Evolutionary conservation across 2,797 vertebrate genomes (phyloP), one percentile per base, ranked within the genome.

Genomic region (Coreius guichenoti): DNA sequence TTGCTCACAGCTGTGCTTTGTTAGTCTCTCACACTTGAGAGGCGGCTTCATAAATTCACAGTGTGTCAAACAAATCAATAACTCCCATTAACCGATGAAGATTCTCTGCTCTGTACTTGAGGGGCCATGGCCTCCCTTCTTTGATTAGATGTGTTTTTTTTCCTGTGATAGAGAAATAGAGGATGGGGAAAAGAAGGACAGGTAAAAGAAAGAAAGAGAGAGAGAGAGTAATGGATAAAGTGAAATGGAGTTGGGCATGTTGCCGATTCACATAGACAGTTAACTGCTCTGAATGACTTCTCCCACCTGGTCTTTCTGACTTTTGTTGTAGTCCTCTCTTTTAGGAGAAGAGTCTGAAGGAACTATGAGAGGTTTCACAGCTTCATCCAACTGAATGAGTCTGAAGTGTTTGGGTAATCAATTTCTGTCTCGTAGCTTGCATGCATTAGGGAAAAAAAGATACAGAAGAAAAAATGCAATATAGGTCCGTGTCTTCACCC

Each of bases 51-150:
- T 92, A 93, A 93, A 94, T 92, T 94, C 92, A 90, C 92, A 92
- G 91, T 92, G 92, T 94, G 92, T 93, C 93, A 93, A 93, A 93
- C 92, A 93, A 94, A 94, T 95, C 93, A 93, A 93, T 94, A 92
- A 89, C 90, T 93, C 89, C 93, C 91, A 94, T 95, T 95, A 94
- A 91, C 89, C 73, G 88, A 90, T 91, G 92, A 93, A 93, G 90
- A 90, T 91, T 91, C 92, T 90, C 82, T 88, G 91, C 86, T 86
- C 82, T 67, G 91, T 90, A 91, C 91, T 92, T 92, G 91, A 90
- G 92, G 91, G 88, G 12, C 13, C 39, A 69, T 51, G 78, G 76
- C 81, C 54, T 70, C 16, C 33, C 58, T 73, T 85, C 76, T 67
- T 89, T 79, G 83, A 92, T 93, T 89, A 86, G 88, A 90, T 85